A percentile compares a stretch with the other conserved stretches of the same genome.
phyloP scores from a whole-genome alignment of 2,888 invertebrate genomes.

The Lampropteryx suffumata region DNA sequence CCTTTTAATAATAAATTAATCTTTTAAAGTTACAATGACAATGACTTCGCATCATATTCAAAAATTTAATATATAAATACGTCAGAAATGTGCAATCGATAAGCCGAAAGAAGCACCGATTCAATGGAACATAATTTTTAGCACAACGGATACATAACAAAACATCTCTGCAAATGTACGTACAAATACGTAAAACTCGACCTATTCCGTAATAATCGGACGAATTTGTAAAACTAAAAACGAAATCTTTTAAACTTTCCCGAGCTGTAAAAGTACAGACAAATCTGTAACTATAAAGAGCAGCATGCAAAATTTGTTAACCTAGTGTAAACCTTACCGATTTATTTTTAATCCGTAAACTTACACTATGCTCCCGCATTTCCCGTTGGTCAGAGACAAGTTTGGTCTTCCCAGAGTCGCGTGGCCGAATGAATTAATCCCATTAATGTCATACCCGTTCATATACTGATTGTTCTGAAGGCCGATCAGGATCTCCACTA shows the following conservation, averaged over 20 bases:
- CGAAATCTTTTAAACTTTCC: no score
- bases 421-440: constrained; percentile 53
- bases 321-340: neutral
- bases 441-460: constrained; percentile 59
- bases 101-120: no score
- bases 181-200: constrained; percentile 1
- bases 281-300: neutral
- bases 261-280: neutral
- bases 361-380: constrained; percentile 76
- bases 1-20: constrained; percentile 11
- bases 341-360: constrained; percentile 8
- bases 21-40: constrained; percentile 4
- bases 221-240: no score
- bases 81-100: no score
- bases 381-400: constrained; percentile 70
- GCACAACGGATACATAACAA: no score
- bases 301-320: neutral
- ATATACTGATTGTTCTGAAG: constrained; percentile 76
- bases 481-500: constrained; percentile 72
- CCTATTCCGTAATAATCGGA: neutral
- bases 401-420: constrained; percentile 62
- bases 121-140: no score
- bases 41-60: constrained; percentile 7
- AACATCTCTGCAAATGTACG: neutral
- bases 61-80: neutral